These are phyloP conservation scores for Leptogaster cylindrica DNA, from an alignment of 2,888 invertebrate species.

Conservation along the genomic window DNA sequence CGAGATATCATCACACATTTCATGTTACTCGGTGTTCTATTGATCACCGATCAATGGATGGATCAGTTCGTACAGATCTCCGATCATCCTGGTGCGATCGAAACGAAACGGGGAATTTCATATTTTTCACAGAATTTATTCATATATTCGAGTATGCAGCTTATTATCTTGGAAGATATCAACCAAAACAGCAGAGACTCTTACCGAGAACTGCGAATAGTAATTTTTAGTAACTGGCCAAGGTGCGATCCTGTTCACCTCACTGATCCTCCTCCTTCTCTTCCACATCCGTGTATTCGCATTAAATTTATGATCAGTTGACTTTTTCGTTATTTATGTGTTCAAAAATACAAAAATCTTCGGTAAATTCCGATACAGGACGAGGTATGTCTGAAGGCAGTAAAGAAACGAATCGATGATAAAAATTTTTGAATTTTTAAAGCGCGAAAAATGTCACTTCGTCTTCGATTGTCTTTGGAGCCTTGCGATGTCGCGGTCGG, in stretches of 20 bases:
- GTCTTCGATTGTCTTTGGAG: conserved; percentile 45
- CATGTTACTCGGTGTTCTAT: conserved; percentile 43
- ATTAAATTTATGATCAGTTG: conserved; percentile 47
- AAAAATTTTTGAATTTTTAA: conserved; percentile 46
- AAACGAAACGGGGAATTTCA: conserved; percentile 25
- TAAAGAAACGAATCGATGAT: conserved; percentile 33
- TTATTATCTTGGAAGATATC: conserved; percentile 43
- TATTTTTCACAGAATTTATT: conserved; percentile 45
- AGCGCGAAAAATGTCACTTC: conserved; percentile 49
- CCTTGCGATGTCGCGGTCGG: conserved; percentile 2
- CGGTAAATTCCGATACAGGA: conserved; percentile 31
- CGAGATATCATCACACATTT: conserved; percentile 43
- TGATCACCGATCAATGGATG: conserved; percentile 36
- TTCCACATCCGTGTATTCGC: not conserved
- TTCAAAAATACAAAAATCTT: conserved; percentile 46
- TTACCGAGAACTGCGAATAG: conserved; percentile 3
- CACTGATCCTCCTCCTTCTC: not conserved
- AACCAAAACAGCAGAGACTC: conserved; percentile 11
- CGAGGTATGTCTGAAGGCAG: conserved; percentile 42
- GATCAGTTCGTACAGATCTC: conserved; percentile 14
- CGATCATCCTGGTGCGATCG: conserved; percentile 6
- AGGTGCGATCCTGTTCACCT: conserved; percentile 29
- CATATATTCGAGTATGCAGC: conserved; percentile 43
- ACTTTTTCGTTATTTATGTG: conserved; percentile 47
- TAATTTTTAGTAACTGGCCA: conserved; percentile 45